Evolutionary conservation across 2,113 vertebrate genomes (phyloP), one percentile per base, ranked within the genome.

Genomic region (Ceyx margarethae): DNA sequence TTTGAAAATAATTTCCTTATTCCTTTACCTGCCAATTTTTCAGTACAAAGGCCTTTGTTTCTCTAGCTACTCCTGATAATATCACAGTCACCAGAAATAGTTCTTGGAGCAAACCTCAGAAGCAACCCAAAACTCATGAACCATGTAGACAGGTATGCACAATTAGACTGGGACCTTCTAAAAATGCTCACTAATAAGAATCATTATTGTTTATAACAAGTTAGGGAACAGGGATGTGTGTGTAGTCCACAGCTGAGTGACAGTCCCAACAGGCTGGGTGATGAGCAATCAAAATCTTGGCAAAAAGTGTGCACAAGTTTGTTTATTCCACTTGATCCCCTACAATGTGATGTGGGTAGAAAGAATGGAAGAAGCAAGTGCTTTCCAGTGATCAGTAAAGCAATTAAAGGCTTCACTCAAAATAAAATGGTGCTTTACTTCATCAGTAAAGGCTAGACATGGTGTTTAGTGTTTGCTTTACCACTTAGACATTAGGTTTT

Each of bases 1-100:
- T 80, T 85, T 79, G 62, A 80, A 93, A 93, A 93, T 90, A 72
- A 80, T 96, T 95, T 93, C 74, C 81, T 79, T 81, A 69, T 87
- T 93, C 66, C 20, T n/a, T 56, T 80, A 89, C 58, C 78, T 84
- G 89, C 74, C 94, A 93, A n/a, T 86, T 89, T 91, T 87, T 79
- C 50, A 62, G 28, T 67, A 66, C 86, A 85, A 95, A 91, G 20
- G 18, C 33, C 40, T 79, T 91, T 90, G 56, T 92, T 94, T 77
- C 74, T 89, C n/a, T 68, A 89, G 56, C 78, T 91, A 76, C 20
- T 82, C 33, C 75, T 77, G 92, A 89, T 93, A 95, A 91, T 56
- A 92, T 85, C 94, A 71, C 58, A 76, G 77, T 23, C 91, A 92
- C 86, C 81, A 79, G 74, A 91, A 94, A 87, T 31, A 87, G 71